Evolutionary conservation across 2,113 vertebrate genomes (phyloP).

Genomic region (Malurus melanocephalus): DNA sequence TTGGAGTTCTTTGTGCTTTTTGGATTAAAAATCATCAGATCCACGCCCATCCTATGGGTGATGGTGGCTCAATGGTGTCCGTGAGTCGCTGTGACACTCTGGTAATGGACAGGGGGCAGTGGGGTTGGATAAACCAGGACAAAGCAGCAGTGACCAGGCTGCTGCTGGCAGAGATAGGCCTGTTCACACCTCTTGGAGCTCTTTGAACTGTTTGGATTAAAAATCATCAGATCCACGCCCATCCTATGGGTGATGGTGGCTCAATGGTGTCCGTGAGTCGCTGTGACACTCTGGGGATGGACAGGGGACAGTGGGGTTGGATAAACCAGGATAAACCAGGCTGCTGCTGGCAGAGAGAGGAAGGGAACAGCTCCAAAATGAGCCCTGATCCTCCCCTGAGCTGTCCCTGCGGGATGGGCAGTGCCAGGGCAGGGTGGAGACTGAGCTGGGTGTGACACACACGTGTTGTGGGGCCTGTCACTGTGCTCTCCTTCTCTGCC

Average conservation of each 20-base stretch:
- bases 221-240: fast-evolving
- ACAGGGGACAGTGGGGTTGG: fast-evolving
- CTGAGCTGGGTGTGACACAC: fast-evolving
- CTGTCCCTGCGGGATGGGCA: background rate
- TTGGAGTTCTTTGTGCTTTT: background rate
- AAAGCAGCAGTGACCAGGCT: fast-evolving
- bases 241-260: fast-evolving
- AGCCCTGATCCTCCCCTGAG: fast-evolving
- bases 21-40: fast-evolving
- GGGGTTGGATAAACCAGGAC: background rate
- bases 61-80: fast-evolving
- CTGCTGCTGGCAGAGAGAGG: background rate
- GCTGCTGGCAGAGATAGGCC: background rate
- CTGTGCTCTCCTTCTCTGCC: background rate
- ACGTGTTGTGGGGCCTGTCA: fast-evolving
- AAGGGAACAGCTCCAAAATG: background rate
- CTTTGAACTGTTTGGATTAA: background rate
- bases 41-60: fast-evolving
- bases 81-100: fast-evolving
- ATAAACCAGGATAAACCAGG: background rate
- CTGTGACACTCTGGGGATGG: background rate
- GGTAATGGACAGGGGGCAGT: background rate
- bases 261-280: fast-evolving
- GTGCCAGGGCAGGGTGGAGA: background rate
- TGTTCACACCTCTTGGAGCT: background rate